These are phyloP conservation scores for Lamprotornis superbus DNA, from an alignment of 2,113 vertebrate species.

Conservation along the genomic window DNA sequence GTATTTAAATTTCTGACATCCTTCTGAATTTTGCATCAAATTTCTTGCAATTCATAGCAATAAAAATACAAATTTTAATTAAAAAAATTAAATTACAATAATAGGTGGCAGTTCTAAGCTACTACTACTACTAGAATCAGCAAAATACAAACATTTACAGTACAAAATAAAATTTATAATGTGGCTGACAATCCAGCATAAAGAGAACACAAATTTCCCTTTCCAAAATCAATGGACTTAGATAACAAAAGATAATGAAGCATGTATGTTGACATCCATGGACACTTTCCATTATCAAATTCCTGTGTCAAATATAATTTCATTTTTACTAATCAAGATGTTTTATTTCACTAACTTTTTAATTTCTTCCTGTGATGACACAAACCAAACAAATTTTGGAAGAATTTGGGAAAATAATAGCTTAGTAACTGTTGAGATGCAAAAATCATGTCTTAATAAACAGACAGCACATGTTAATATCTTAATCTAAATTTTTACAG, in stretches of 20 bases:
- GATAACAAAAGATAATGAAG: background rate
- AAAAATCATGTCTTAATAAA: background rate
- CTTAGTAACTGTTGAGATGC: background rate
- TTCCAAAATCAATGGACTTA: background rate
- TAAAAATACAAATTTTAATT: background rate
- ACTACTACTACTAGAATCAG: background rate
- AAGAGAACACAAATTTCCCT: background rate
- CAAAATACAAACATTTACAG: background rate
- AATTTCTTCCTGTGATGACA: background rate
- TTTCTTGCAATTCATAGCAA: background rate
- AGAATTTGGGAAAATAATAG: background rate
- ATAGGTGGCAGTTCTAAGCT: background rate
- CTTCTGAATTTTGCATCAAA: background rate
- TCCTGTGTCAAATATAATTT: background rate
- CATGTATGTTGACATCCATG: rapidly evolving
- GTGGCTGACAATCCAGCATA: background rate
- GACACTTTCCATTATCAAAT: background rate
- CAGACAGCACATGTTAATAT: background rate
- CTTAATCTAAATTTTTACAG: background rate
- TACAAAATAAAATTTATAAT: background rate
- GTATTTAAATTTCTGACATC: background rate
- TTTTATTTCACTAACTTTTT: background rate
- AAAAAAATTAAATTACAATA: background rate
- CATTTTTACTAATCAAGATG: background rate
- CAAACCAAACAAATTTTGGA: background rate